Percentiles rank a stretch among this genome's conserved stretches.
Evolutionary conservation across 2,797 vertebrate genomes (phyloP).

Genomic region (Acrossocheilus wenchowensis): DNA sequence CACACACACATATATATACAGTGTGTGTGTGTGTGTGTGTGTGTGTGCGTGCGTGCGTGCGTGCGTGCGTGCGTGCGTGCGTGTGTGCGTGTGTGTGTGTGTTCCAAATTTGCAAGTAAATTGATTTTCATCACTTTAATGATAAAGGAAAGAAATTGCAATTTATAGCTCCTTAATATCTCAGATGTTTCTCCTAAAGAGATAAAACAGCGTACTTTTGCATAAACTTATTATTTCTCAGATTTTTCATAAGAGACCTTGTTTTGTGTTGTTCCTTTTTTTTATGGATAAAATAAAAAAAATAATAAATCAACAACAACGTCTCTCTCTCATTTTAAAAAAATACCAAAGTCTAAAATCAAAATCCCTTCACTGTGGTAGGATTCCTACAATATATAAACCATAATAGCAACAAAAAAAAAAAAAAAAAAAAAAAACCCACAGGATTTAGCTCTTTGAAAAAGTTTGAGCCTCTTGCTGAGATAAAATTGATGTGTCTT

Average conservation of each 20-base stretch:
- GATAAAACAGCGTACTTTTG: not conserved
- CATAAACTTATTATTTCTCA: not conserved
- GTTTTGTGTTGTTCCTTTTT: not conserved
- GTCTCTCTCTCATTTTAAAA: not conserved
- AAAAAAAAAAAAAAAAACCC: not conserved
- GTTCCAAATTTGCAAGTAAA: not conserved
- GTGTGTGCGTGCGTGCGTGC: too few species aligned
- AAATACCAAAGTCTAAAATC: not conserved
- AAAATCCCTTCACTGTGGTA: not conserved
- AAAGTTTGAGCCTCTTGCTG: constrained; percentile 6
- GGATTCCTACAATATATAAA: not conserved
- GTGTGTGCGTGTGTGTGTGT: too few species aligned
- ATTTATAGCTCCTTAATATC: not conserved
- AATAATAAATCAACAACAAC: not conserved
- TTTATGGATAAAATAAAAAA: not conserved
- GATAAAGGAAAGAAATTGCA: not conserved
- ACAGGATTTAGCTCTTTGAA: constrained; percentile 2
- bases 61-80: too few species aligned
- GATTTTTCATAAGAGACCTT: not conserved
- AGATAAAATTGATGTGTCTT: not conserved
- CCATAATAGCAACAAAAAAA: not conserved
- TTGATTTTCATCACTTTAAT: not conserved
- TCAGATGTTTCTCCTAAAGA: not conserved
- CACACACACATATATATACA: too few species aligned
- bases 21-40: too few species aligned